Percentiles rank a stretch among this genome's conserved stretches.
Conservation (phyloP, 2,113 vertebrate species). For the Anhinga anhinga region DNA sequence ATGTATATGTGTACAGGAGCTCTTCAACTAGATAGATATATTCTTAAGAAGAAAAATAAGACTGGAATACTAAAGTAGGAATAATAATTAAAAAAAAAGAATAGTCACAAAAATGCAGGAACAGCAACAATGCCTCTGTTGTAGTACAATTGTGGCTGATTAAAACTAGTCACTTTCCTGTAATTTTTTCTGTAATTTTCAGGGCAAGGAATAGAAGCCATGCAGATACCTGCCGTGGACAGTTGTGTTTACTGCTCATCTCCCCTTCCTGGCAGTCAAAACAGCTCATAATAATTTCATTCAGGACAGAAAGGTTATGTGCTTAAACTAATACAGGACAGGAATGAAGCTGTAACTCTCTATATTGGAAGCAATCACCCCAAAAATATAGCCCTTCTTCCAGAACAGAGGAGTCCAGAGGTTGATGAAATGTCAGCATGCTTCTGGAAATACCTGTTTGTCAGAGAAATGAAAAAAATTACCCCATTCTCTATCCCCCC, state of each 20-base stretch:
- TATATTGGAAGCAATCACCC: not conserved
- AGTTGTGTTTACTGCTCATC: not conserved
- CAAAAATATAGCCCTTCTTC: not conserved
- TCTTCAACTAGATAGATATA: not conserved
- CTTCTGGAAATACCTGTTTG: constrained; percentile 12
- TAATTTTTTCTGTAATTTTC: not conserved
- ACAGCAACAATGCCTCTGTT: not conserved
- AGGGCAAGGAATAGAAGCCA: not conserved
- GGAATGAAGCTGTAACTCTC: not conserved
- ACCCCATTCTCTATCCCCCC: accelerated
- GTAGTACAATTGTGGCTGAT: not conserved
- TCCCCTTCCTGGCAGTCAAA: not conserved
- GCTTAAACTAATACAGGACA: not conserved
- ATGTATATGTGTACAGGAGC: not conserved
- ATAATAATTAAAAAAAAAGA: not conserved
- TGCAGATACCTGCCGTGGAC: not conserved
- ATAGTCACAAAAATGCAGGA: not conserved
- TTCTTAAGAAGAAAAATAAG: not conserved
- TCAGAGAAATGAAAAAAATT: not conserved
- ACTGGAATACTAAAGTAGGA: not conserved
- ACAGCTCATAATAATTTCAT: not conserved
- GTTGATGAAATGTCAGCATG: not conserved
- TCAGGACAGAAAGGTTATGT: not conserved
- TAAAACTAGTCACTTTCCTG: not conserved
- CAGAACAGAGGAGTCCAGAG: not conserved